phyloP scores from a whole-genome alignment of 2,888 invertebrate species.

The Eristalinus sepulchralis region DNA sequence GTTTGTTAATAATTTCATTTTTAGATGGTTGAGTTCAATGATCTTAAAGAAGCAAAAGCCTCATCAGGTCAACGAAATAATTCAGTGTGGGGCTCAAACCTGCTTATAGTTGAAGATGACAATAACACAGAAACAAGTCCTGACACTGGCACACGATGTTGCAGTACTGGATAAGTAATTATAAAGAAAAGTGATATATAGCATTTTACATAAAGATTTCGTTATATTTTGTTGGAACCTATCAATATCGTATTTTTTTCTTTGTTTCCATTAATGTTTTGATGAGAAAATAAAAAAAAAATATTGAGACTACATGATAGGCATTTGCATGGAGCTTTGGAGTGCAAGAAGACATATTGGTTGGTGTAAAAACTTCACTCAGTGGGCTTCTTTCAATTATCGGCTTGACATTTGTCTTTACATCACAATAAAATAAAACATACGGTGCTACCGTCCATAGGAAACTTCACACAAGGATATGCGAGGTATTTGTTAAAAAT shows the following conservation, averaged over 20 bases:
- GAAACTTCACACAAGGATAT: too few species aligned
- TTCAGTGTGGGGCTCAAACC: slow-evolving; percentile 72
- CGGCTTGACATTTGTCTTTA: too few species aligned
- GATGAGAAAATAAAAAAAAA: slow-evolving; percentile 35
- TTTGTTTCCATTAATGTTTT: slow-evolving; percentile 36
- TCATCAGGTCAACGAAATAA: slow-evolving; percentile 69
- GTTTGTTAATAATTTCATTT: slow-evolving; percentile 2
- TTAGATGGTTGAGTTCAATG: slow-evolving; percentile 52
- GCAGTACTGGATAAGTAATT: slow-evolving; percentile 68
- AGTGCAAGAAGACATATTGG: background rate
- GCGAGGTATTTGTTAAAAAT: too few species aligned
- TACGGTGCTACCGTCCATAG: too few species aligned
- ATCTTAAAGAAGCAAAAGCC: slow-evolving; percentile 61
- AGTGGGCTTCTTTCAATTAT: too few species aligned
- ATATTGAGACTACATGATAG: background rate
- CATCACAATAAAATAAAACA: too few species aligned
- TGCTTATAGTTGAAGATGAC: slow-evolving; percentile 73
- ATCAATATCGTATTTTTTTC: slow-evolving; percentile 16
- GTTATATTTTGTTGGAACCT: slow-evolving; percentile 65
- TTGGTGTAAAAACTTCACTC: too few species aligned
- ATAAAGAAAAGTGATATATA: slow-evolving; percentile 54
- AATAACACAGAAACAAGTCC: slow-evolving; percentile 49
- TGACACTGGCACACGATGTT: slow-evolving; percentile 61
- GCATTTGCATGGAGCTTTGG: background rate
- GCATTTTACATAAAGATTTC: slow-evolving; percentile 60